Conservation (phyloP, 2,888 invertebrate genomes). For the Drosophila gaucha region DNA sequence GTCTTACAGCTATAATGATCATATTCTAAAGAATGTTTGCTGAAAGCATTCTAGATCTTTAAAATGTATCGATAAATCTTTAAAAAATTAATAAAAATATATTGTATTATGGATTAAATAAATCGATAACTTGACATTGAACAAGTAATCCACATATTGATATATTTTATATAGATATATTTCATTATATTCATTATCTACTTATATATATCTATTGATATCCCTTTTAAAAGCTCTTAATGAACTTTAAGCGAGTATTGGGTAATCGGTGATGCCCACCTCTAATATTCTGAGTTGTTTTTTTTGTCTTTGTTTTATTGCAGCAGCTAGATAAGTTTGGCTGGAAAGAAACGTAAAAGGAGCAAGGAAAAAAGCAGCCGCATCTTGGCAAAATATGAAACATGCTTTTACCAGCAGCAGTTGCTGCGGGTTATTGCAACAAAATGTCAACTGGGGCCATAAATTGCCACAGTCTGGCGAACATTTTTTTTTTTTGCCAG, state of each 20-base stretch:
- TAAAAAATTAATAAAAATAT: too few species aligned
- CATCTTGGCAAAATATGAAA: conserved; percentile 59
- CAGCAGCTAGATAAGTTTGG: conserved; percentile 24
- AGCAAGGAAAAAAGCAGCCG: conserved; percentile 5
- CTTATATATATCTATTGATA: too few species aligned
- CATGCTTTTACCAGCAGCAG: conserved; percentile 42
- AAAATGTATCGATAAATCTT: too few species aligned
- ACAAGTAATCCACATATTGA: neutral
- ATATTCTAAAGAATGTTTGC: too few species aligned
- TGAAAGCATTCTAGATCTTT: too few species aligned
- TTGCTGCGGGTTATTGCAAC: conserved; percentile 71
- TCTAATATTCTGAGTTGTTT: neutral
- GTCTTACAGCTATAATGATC: too few species aligned
- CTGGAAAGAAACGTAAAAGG: neutral
- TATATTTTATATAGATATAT: neutral
- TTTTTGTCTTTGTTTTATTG: conserved; percentile 17
- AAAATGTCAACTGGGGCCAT: conserved; percentile 74
- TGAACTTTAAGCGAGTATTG: neutral
- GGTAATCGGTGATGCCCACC: neutral
- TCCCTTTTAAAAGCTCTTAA: too few species aligned
- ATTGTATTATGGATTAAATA: too few species aligned
- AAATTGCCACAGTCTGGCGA: conserved; percentile 73
- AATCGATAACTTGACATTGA: too few species aligned
- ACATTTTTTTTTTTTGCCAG: conserved; percentile 45
- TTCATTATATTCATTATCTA: too few species aligned